phyloP scores from a whole-genome alignment of 2,888 invertebrate genomes.

The Amorpha juglandis region DNA sequence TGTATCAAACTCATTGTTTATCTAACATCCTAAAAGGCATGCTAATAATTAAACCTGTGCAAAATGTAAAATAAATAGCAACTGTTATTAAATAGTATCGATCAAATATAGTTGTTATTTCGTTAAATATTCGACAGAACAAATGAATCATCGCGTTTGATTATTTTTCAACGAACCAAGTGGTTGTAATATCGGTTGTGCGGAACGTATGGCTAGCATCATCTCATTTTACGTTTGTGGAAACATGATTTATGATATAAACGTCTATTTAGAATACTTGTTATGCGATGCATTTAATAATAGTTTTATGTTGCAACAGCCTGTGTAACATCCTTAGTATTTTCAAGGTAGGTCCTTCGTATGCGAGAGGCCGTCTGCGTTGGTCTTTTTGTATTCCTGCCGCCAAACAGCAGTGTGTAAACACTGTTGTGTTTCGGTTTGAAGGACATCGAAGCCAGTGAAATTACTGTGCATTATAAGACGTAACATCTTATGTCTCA shows the following conservation, averaged over 20 bases:
- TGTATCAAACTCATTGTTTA: no score
- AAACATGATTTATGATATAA: slow-evolving; percentile 16
- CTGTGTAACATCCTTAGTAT: no score
- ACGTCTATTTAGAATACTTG: slow-evolving; percentile 2
- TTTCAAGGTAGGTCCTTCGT: no score
- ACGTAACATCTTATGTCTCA: no score
- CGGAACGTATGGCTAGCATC: slow-evolving; percentile 21
- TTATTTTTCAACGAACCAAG: slow-evolving; percentile 9
- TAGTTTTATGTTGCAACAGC: slow-evolving; percentile 4
- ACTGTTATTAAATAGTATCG: neutral
- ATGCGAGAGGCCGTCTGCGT: no score
- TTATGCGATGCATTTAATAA: neutral
- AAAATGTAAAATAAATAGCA: neutral
- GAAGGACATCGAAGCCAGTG: no score
- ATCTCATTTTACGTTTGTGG: slow-evolving; percentile 14
- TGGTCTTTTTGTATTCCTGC: no score
- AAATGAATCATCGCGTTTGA: slow-evolving; percentile 15
- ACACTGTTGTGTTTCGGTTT: no score
- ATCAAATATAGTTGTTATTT: slow-evolving; percentile 11
- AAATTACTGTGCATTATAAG: no score
- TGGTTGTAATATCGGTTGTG: slow-evolving; percentile 1
- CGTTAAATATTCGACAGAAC: slow-evolving; percentile 24
- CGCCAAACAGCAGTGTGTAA: no score
- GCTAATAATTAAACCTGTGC: neutral
- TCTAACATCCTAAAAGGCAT: no score